Percentiles rank a stretch among this genome's conserved stretches.
Evolutionary conservation across 2,888 invertebrate genomes (phyloP).

Genomic region (Spilarctia lutea): DNA sequence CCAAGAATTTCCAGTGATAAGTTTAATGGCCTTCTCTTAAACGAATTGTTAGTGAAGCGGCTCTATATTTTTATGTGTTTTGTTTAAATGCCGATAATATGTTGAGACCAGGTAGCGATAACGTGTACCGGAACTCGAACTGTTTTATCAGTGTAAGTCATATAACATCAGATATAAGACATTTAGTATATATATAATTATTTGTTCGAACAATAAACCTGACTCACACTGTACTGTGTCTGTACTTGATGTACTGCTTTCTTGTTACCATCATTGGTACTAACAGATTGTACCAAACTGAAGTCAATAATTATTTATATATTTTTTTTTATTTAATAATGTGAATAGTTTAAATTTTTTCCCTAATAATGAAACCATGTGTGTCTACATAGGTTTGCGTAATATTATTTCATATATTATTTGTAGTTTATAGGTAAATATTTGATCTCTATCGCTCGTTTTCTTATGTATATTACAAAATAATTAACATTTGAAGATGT

Average conservation of each 20-base stretch:
- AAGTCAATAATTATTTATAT: conserved; percentile 2
- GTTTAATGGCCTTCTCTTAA: not conserved
- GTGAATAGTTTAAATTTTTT: not conserved
- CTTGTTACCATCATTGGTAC: not conserved
- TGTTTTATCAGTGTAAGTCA: conserved; percentile 9
- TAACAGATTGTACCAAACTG: conserved; percentile 32
- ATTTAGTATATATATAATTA: not conserved
- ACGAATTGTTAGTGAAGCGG: not conserved
- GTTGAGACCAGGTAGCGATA: not conserved
- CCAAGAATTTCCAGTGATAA: not conserved
- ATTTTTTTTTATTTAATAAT: not conserved
- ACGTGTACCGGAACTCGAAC: not conserved
- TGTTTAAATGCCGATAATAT: conserved; percentile 13
- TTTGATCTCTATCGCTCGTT: conserved; percentile 10
- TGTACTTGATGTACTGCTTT: not conserved
- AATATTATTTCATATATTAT: conserved; percentile 3
- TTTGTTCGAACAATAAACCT: not conserved
- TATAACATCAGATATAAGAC: conserved; percentile 1
- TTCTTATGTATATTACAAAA: not conserved
- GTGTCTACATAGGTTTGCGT: not conserved
- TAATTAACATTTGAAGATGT: not conserved
- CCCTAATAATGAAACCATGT: not conserved
- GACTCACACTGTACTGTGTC: not conserved
- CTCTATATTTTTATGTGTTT: conserved; percentile 2
- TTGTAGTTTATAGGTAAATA: conserved; percentile 13